Percentiles rank a stretch among this genome's conserved stretches.
These are phyloP conservation scores for Nyctibius grandis DNA, from an alignment of 2,797 vertebrate species.

Conservation along the genomic window DNA sequence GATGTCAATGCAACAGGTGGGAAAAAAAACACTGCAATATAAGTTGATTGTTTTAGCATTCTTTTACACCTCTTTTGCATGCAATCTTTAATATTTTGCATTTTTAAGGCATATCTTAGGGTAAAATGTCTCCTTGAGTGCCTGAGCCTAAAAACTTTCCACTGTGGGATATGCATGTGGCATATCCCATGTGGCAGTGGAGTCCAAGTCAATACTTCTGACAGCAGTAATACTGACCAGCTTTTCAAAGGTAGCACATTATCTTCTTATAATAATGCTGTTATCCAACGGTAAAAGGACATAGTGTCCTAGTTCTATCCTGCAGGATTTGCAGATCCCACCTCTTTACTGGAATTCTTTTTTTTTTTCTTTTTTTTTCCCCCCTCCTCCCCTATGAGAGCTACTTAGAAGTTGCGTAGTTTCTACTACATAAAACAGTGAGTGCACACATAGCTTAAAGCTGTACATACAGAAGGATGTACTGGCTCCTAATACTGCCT, in stretches of 20 bases:
- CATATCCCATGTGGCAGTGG: neutral
- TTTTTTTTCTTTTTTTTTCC: neutral
- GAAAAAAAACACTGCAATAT: neutral
- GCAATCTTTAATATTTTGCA: neutral
- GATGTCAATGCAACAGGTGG: constrained; percentile 78
- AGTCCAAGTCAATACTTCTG: neutral
- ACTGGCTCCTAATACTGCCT: neutral
- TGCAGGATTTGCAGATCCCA: neutral
- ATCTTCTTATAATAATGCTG: neutral
- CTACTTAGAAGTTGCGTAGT: neutral
- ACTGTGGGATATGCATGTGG: neutral
- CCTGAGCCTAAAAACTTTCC: neutral
- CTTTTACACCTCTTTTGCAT: neutral
- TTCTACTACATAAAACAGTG: neutral
- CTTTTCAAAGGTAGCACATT: neutral
- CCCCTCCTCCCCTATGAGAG: neutral
- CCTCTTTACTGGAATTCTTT: neutral
- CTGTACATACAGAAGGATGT: neutral
- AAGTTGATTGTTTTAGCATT: neutral
- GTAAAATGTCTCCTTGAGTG: neutral
- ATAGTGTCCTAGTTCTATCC: neutral
- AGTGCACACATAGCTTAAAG: neutral
- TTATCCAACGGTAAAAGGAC: neutral
- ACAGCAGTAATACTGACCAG: neutral
- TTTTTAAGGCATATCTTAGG: neutral